These are phyloP conservation scores for Xylocampa areola DNA, from an alignment of 2,888 invertebrate genomes.

Conservation along the genomic window DNA sequence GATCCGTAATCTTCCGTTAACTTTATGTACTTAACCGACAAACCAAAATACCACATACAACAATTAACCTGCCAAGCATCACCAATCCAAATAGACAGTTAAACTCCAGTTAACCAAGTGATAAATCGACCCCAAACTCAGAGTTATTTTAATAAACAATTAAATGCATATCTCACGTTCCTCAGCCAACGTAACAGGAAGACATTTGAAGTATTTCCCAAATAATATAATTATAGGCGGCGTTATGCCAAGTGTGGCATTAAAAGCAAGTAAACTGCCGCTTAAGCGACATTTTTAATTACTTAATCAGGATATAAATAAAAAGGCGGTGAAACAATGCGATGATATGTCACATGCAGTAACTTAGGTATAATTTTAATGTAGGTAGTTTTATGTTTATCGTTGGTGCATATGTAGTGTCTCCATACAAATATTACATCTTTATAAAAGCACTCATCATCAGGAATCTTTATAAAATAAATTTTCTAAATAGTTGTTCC, in stretches of 20 bases:
- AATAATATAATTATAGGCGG: constrained; percentile 57
- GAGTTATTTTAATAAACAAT: constrained; percentile 62
- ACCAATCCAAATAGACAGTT: constrained; percentile 29
- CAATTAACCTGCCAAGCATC: constrained; percentile 34
- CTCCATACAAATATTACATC: too few species aligned
- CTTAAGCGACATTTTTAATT: constrained; percentile 39
- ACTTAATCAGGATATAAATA: constrained; percentile 57
- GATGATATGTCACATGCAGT: constrained; percentile 4
- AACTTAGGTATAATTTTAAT: constrained; percentile 19
- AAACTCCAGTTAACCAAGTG: constrained; percentile 36
- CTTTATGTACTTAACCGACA: constrained; percentile 3
- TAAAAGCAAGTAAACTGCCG: constrained; percentile 29
- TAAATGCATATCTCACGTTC: constrained; percentile 50
- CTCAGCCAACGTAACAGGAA: constrained; percentile 31
- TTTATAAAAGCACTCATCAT: too few species aligned
- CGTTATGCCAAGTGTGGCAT: constrained; percentile 27
- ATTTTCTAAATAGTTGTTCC: too few species aligned
- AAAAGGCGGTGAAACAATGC: constrained; percentile 14
- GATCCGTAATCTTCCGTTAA: background rate
- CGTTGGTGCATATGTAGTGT: too few species aligned
- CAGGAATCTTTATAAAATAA: too few species aligned
- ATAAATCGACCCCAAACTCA: constrained; percentile 35
- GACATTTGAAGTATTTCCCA: constrained; percentile 51
- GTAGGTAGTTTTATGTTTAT: constrained; percentile 5
- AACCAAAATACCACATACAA: background rate